Evolutionary conservation across 2,797 vertebrate genomes (phyloP).

Genomic region (Bovichtus diacanthus): DNA sequence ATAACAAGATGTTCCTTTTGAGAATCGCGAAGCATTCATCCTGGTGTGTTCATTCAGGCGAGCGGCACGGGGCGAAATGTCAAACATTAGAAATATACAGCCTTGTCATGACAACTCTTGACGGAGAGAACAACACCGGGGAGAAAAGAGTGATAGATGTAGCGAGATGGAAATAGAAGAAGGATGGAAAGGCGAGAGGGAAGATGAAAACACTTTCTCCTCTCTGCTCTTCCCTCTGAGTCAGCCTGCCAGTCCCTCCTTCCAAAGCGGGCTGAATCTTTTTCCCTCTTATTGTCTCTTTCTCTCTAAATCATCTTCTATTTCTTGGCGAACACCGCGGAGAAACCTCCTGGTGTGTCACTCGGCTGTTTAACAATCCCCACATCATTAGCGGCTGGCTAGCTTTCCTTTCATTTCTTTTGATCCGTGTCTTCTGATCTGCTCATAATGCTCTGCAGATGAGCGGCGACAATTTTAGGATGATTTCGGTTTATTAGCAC

Average conservation of each 20-base stretch:
- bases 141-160: slow-evolving; percentile 60
- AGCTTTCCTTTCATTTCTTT: slow-evolving; percentile 37
- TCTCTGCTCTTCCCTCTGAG: slow-evolving; percentile 44
- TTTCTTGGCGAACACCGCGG: slow-evolving; percentile 16
- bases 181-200: slow-evolving; percentile 48
- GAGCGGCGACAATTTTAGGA: slow-evolving; percentile 14
- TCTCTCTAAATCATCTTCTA: slow-evolving; percentile 21
- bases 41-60: slow-evolving; percentile 68
- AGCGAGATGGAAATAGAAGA: slow-evolving; percentile 59
- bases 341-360: slow-evolving; percentile 49
- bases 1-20: slow-evolving; percentile 81
- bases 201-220: slow-evolving; percentile 45
- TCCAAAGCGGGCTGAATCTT: slow-evolving; percentile 47
- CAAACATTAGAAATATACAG: slow-evolving; percentile 75
- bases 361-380: slow-evolving; percentile 53
- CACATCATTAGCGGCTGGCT: slow-evolving; percentile 55
- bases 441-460: slow-evolving; percentile 13
- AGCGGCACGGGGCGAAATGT: slow-evolving; percentile 69
- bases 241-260: slow-evolving; percentile 48
- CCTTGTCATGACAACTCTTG: slow-evolving; percentile 69
- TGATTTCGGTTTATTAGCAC: slow-evolving; percentile 33
- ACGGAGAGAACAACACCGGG: slow-evolving; percentile 67
- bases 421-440: slow-evolving; percentile 44
- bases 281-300: slow-evolving; percentile 33
- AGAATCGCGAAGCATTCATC: slow-evolving; percentile 73